These are phyloP conservation scores for Brachyhypopomus occidentalis DNA, from an alignment of 2,113 vertebrate genomes.

Conservation along the genomic window DNA sequence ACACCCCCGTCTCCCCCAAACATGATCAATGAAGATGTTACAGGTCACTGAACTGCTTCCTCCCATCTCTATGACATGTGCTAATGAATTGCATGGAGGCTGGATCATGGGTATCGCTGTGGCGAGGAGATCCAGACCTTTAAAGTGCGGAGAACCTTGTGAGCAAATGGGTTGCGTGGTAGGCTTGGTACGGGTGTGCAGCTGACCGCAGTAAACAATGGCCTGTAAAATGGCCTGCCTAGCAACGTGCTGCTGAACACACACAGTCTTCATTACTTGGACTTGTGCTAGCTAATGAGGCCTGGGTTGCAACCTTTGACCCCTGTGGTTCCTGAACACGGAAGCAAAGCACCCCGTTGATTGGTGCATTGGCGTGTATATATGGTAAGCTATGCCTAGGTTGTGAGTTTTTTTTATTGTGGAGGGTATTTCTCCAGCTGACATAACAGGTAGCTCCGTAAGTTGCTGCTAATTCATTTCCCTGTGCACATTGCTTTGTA, in stretches of 20 bases:
- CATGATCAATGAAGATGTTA: conserved; percentile 48
- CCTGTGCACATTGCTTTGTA: not conserved
- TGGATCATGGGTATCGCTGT: conserved; percentile 51
- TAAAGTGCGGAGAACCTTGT: conserved; percentile 36
- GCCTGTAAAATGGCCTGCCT: conserved; percentile 48
- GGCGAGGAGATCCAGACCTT: conserved; percentile 28
- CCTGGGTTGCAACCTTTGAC: conserved; percentile 56
- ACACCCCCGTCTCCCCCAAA: conserved; percentile 7
- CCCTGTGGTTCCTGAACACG: conserved; percentile 59
- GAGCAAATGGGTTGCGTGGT: not conserved
- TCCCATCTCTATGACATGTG: conserved; percentile 38
- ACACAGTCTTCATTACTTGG: conserved; percentile 56
- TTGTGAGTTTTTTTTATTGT: not conserved
- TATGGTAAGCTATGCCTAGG: not conserved
- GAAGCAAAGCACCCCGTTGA: conserved; percentile 51
- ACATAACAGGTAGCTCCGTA: not conserved
- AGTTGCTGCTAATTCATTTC: not conserved
- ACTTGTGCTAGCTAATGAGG: conserved; percentile 63
- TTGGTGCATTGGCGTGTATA: conserved; percentile 30
- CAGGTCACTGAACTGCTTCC: conserved; percentile 26
- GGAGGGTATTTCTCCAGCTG: not conserved
- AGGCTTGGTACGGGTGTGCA: conserved; percentile 12
- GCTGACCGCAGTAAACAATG: conserved; percentile 25
- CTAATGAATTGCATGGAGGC: conserved; percentile 65
- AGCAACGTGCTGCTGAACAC: conserved; percentile 18